Evolutionary conservation across 2,888 invertebrate genomes (phyloP).

Genomic region (Drosophila nr. medialis): DNA sequence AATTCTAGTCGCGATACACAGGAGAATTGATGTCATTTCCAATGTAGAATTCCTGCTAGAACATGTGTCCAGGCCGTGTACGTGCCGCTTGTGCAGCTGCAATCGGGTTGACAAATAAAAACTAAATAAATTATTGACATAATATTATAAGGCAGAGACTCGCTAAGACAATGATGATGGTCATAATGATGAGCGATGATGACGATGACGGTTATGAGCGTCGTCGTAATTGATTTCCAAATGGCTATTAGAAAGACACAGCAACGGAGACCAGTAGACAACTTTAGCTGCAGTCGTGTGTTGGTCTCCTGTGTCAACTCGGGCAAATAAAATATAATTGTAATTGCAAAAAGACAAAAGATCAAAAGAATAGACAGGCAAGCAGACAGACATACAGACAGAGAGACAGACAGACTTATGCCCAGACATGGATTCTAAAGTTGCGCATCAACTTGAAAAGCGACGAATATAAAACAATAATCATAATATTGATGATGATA

Average conservation of each 20-base stretch:
- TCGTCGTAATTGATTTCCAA: slow-evolving; percentile 75
- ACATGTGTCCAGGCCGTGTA: slow-evolving; percentile 79
- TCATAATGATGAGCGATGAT: neutral
- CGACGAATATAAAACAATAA: slow-evolving; percentile 59
- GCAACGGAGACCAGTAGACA: slow-evolving; percentile 23
- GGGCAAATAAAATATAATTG: slow-evolving; percentile 78
- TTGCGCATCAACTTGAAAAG: slow-evolving; percentile 59
- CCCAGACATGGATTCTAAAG: slow-evolving; percentile 34
- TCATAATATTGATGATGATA: slow-evolving; percentile 65
- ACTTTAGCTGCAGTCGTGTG: slow-evolving; percentile 33
- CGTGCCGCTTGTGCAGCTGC: slow-evolving; percentile 59
- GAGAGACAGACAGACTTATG: slow-evolving; percentile 17
- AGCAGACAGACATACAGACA: slow-evolving; percentile 21
- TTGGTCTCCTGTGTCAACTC: slow-evolving; percentile 65
- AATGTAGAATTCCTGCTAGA: slow-evolving; percentile 82
- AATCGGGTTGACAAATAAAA: slow-evolving; percentile 42
- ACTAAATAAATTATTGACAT: slow-evolving; percentile 78
- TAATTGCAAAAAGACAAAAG: slow-evolving; percentile 73
- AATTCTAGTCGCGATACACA: slow-evolving; percentile 46
- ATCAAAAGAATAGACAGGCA: slow-evolving; percentile 57
- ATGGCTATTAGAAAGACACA: slow-evolving; percentile 59
- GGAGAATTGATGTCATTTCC: slow-evolving; percentile 81
- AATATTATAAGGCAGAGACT: slow-evolving; percentile 55
- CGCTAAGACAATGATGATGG: slow-evolving; percentile 8
- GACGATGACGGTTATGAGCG: slow-evolving; percentile 59